Evolutionary conservation across 2,888 invertebrate genomes (phyloP), one percentile per base, ranked within the genome.

Genomic region (Malthinus flaveolus): DNA sequence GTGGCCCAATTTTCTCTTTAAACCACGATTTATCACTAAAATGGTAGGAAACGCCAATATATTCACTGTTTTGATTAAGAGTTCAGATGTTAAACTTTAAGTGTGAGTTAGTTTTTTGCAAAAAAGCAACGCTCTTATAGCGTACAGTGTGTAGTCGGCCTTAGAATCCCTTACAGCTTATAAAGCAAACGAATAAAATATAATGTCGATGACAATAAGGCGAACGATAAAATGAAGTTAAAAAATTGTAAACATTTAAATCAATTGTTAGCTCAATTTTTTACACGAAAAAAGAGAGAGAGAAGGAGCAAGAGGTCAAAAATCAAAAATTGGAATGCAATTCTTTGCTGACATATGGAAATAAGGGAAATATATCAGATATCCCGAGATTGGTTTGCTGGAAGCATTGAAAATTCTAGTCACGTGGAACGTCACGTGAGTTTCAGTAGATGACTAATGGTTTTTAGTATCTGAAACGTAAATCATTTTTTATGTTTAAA

Each of bases 311-410:
- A n/a, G n/a, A n/a, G n/a, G n/a, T 13, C 10, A 47, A 51, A 59
- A 61, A 63, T 61, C 61, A 63, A 53, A 62, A 62, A 42, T 59
- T 50, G 50, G 53, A 53, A 52, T 46, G 59, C 57, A 56, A 65
- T 63, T 61, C 57, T 54, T 47, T 49, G 63, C 49, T 59, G 63
- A 63, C 65, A 61, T 61, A 65, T 65, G 65, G 65, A 63, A 65
- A 65, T 65, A 46, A 51, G 46, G 53, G 57, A 57, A 61, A 65
- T 65, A 65, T 65, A 65, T 65, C 53, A 52, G 37, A 49, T 49
- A 50, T 12, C 52, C 46, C 32, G 37, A 55, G 56, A 60, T 60
- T 56, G 60, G 52, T 53, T 56, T 56, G 49, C 51, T 36, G 35
- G 50, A 48, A 32, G 54, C 50, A 56, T 60, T 51, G 37, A 35